Percentiles rank a stretch among this genome's conserved stretches.
These are phyloP conservation scores for Ranitomeya imitator DNA, from an alignment of 2,113 vertebrate genomes.

Conservation along the genomic window DNA sequence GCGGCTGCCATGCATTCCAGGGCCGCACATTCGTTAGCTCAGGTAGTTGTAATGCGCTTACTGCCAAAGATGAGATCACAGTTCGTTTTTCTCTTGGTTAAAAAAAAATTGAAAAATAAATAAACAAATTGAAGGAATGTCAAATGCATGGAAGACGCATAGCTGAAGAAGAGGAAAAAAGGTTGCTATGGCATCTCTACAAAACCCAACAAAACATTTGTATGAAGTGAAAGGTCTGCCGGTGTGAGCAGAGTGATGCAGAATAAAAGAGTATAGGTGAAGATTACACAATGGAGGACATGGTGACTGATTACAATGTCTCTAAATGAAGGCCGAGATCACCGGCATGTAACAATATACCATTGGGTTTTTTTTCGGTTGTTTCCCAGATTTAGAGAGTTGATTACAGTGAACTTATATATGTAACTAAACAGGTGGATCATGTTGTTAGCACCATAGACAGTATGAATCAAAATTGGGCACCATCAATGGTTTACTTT, in stretches of 20 bases:
- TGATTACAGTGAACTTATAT: too few species aligned
- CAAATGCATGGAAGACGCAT: conserved; percentile 61
- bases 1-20: conserved; percentile 64
- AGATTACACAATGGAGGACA: background rate
- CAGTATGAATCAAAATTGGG: too few species aligned
- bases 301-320: background rate
- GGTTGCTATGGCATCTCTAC: conserved; percentile 48
- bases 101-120: conserved; percentile 58
- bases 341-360: background rate
- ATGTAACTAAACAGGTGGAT: too few species aligned
- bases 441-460: too few species aligned
- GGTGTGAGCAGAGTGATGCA: conserved; percentile 7
- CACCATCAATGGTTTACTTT: too few species aligned
- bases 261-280: background rate
- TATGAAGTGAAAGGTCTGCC: conserved; percentile 40
- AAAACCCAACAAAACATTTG: conserved; percentile 56
- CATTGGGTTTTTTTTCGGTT: background rate
- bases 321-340: background rate
- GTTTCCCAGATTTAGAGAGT: background rate
- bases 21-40: conserved; percentile 67
- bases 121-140: conserved; percentile 59
- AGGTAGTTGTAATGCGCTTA: conserved; percentile 68
- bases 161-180: conserved; percentile 30
- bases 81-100: conserved; percentile 58
- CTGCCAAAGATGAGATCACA: conserved; percentile 70